phyloP scores from a whole-genome alignment of 2,888 invertebrate genomes.

The Temnothorax unifasciatus region DNA sequence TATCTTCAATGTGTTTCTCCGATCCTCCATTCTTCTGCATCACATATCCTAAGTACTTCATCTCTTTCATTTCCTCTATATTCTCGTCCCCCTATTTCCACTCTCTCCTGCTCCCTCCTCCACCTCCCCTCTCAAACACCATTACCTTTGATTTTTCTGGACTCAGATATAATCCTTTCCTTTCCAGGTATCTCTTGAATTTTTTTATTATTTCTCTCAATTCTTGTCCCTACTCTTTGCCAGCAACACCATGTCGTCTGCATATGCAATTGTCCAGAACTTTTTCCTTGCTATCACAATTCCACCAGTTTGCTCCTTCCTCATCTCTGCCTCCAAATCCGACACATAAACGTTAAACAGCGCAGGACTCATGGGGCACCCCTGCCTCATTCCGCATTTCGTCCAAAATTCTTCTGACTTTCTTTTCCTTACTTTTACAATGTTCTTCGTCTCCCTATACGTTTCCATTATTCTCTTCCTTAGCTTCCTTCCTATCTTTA shows the following conservation, averaged over 20 bases:
- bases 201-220: neutral
- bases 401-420: neutral
- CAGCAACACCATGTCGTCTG: neutral
- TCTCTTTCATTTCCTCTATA: neutral
- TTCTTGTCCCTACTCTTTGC: neutral
- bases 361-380: neutral
- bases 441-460: neutral
- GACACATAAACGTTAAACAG: neutral
- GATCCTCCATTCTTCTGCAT: neutral
- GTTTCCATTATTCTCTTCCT: neutral
- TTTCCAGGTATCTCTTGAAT: neutral
- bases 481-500: accelerated
- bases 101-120: neutral
- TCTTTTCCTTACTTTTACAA: neutral
- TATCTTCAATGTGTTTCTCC: neutral
- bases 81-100: neutral
- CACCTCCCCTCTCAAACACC: neutral
- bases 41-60: neutral
- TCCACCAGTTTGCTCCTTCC: neutral
- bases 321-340: neutral
- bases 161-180: neutral
- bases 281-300: neutral
- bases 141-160: neutral
- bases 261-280: neutral
- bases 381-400: neutral